These are phyloP conservation scores for Datnioides undecimradiatus DNA, from an alignment of 2,113 vertebrate genomes.

Conservation along the genomic window DNA sequence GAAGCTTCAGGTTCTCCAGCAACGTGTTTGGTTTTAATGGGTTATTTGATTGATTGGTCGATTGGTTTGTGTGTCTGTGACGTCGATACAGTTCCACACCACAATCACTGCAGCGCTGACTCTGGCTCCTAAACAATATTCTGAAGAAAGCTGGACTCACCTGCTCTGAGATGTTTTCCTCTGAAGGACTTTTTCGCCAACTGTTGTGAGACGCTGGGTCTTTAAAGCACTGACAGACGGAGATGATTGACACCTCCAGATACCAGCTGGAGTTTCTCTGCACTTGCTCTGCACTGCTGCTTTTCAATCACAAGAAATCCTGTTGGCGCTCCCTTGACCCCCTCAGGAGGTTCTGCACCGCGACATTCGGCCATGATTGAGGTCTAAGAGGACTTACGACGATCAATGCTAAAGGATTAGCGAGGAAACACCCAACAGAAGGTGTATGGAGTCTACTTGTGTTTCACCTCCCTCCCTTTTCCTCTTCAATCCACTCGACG, in stretches of 20 bases:
- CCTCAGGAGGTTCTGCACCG: slow-evolving; percentile 3
- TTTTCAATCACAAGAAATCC: slow-evolving; percentile 14
- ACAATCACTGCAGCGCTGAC: too few species aligned
- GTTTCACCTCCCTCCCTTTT: background rate
- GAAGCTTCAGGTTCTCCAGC: too few species aligned
- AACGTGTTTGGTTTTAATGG: too few species aligned
- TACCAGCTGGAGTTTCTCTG: background rate
- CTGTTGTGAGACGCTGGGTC: slow-evolving; percentile 1
- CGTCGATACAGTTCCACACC: too few species aligned
- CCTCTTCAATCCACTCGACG: background rate
- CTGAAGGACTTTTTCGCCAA: background rate
- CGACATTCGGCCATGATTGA: slow-evolving; percentile 10
- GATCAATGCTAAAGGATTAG: slow-evolving; percentile 41
- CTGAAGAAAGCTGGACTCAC: background rate
- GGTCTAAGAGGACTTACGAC: slow-evolving; percentile 20
- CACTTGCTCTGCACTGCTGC: background rate
- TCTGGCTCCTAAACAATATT: too few species aligned
- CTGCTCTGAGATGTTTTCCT: background rate
- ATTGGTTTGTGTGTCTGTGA: too few species aligned
- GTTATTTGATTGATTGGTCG: too few species aligned
- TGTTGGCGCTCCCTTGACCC: slow-evolving; percentile 20
- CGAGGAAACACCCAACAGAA: background rate
- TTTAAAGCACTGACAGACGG: slow-evolving; percentile 8
- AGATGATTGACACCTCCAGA: slow-evolving; percentile 16
- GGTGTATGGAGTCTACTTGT: too few species aligned